Conservation (phyloP, 1,140 invertebrate species). For the Oryctes rhinoceros region DNA sequence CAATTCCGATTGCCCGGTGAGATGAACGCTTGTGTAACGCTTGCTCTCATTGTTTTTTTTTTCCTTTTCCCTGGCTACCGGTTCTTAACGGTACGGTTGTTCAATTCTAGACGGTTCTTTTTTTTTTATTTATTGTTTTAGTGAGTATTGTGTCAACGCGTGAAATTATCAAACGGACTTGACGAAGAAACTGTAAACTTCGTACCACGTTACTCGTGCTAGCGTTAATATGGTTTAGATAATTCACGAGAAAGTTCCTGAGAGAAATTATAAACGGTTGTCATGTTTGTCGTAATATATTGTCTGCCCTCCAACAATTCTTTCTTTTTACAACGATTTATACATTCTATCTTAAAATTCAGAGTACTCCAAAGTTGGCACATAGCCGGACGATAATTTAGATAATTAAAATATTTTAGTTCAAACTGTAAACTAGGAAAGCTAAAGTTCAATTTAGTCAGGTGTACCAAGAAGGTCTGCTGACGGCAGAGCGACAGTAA, state of each 20-base stretch:
- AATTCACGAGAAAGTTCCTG: neutral
- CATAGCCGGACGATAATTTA: no score
- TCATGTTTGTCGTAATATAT: neutral
- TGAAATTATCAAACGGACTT: neutral
- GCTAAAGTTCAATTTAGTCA: no score
- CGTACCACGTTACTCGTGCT: neutral
- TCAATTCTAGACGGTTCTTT: neutral
- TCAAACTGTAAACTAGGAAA: no score
- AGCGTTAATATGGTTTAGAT: neutral
- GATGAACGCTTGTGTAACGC: neutral
- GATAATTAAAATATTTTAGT: no score
- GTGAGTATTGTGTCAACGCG: neutral
- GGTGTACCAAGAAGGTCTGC: no score
- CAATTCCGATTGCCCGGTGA: slow-evolving; percentile 2
- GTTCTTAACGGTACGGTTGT: neutral
- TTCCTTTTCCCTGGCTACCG: neutral
- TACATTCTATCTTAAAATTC: neutral
- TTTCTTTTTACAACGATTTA: neutral
- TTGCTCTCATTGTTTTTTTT: slow-evolving; percentile 1
- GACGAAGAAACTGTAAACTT: neutral
- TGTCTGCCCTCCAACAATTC: neutral
- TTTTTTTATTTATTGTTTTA: neutral
- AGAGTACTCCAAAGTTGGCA: no score
- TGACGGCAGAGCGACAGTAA: no score
- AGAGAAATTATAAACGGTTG: neutral